These are phyloP conservation scores for Phocides pigmalion DNA, from an alignment of 1,140 invertebrate genomes.

Conservation along the genomic window DNA sequence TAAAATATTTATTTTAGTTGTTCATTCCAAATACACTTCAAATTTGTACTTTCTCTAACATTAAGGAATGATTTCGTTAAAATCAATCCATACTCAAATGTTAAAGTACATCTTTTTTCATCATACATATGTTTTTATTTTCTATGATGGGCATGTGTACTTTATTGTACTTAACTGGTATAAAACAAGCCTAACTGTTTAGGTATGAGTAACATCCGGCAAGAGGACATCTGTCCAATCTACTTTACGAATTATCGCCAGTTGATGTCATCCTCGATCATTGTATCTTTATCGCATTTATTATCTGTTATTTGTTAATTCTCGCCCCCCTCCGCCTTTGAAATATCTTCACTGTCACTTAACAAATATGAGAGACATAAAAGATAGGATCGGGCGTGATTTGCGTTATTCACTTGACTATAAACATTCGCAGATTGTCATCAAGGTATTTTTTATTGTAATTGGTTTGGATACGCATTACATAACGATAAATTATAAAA, in stretches of 20 bases:
- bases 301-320: constrained; percentile 38
- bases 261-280: constrained; percentile 66
- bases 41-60: too few species aligned
- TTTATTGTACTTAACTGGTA: constrained; percentile 24
- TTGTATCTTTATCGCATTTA: constrained; percentile 43
- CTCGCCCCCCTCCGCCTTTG: constrained; percentile 14
- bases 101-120: background rate
- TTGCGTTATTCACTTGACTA: constrained; percentile 23
- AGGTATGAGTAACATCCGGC: constrained; percentile 75
- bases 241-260: constrained; percentile 48
- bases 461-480: background rate
- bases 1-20: too few species aligned
- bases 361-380: constrained; percentile 25
- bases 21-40: too few species aligned
- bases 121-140: background rate
- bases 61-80: too few species aligned
- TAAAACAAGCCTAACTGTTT: constrained; percentile 31
- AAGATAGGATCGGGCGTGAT: constrained; percentile 23
- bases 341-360: constrained; percentile 26
- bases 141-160: background rate
- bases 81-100: too few species aligned
- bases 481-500: background rate
- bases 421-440: constrained; percentile 7
- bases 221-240: constrained; percentile 57
- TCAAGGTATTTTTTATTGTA: constrained; percentile 1